phyloP scores from a whole-genome alignment of 2,888 invertebrate species.

The Polyommatus icarus region DNA sequence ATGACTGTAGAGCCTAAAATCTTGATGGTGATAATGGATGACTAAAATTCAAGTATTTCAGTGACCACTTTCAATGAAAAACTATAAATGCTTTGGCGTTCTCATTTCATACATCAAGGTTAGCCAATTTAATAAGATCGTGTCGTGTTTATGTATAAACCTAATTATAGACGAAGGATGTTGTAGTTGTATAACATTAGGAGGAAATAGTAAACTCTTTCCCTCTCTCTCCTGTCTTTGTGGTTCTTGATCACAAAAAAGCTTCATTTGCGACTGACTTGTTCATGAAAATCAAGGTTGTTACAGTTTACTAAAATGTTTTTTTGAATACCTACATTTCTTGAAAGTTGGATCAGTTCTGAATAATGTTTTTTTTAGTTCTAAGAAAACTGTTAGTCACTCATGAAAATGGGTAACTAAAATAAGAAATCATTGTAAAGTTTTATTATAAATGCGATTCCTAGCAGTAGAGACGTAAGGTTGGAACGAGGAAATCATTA shows the following conservation, averaged over 20 bases:
- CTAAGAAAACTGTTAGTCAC: no score
- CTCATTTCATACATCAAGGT: slow-evolving; percentile 26
- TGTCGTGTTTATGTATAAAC: slow-evolving; percentile 15
- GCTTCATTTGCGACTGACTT: background rate
- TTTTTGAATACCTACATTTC: background rate
- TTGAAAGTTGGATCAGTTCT: background rate
- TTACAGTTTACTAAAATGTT: background rate
- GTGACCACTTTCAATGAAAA: background rate
- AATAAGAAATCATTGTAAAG: no score
- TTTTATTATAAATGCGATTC: no score
- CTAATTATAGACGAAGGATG: slow-evolving; percentile 22
- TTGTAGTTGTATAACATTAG: background rate
- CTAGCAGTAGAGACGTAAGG: no score
- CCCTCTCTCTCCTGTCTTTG: background rate
- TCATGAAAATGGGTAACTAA: no score
- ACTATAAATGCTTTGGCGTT: slow-evolving; percentile 19
- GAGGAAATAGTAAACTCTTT: slow-evolving; percentile 1
- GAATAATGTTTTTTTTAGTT: no score
- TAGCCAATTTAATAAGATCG: slow-evolving; percentile 24
- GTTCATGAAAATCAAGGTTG: background rate
- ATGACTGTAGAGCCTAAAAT: background rate
- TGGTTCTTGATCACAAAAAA: background rate
- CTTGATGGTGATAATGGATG: background rate
- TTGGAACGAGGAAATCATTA: no score
- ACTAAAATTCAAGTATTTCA: background rate